A percentile compares a stretch with the other conserved stretches of the same genome.
phyloP scores from a whole-genome alignment of 1,140 invertebrate genomes.

The Drosophila chauvacae region DNA sequence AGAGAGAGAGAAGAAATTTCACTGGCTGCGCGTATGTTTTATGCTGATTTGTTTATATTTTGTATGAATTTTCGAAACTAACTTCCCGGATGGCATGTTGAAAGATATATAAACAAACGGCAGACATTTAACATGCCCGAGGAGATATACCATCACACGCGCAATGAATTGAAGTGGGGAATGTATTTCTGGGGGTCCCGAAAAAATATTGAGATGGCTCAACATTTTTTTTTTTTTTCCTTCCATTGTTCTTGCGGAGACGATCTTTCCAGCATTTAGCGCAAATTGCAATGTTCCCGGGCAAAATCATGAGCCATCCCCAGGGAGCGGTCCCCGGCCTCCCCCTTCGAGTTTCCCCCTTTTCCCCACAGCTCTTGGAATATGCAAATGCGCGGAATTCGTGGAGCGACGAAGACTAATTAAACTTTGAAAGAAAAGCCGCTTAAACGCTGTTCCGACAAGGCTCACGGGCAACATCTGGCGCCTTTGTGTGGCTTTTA shows the following conservation, averaged over 20 bases:
- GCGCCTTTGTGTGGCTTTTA: conserved; percentile 74
- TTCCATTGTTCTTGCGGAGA: conserved; percentile 35
- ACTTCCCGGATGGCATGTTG: conserved; percentile 81
- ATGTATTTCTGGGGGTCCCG: conserved; percentile 16
- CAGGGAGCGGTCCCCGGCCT: conserved; percentile 23
- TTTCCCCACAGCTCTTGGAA: conserved; percentile 13
- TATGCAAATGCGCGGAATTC: conserved; percentile 70
- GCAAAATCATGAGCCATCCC: conserved; percentile 55
- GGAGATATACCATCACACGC: conserved; percentile 18
- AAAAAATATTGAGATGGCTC: conserved; percentile 41
- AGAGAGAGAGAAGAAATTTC: conserved; percentile 41
- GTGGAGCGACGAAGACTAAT: conserved; percentile 64
- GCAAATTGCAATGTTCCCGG: conserved; percentile 67
- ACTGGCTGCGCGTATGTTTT: conserved; percentile 65
- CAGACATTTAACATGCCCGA: conserved; percentile 64
- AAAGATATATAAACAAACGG: conserved; percentile 81
- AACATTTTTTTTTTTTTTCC: conserved; percentile 26
- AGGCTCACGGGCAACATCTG: conserved; percentile 71
- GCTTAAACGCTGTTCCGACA: conserved; percentile 57
- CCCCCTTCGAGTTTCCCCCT: not conserved
- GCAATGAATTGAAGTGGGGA: conserved; percentile 23
- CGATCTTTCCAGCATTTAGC: conserved; percentile 71
- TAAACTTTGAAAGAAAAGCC: conserved; percentile 78
- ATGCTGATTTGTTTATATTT: conserved; percentile 83
- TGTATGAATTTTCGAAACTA: conserved; percentile 78